Percentiles rank a stretch among this genome's conserved stretches.
phyloP scores from a whole-genome alignment of 35 echinoderm and acorn worm genomes.

The Amphiura filiformis region DNA sequence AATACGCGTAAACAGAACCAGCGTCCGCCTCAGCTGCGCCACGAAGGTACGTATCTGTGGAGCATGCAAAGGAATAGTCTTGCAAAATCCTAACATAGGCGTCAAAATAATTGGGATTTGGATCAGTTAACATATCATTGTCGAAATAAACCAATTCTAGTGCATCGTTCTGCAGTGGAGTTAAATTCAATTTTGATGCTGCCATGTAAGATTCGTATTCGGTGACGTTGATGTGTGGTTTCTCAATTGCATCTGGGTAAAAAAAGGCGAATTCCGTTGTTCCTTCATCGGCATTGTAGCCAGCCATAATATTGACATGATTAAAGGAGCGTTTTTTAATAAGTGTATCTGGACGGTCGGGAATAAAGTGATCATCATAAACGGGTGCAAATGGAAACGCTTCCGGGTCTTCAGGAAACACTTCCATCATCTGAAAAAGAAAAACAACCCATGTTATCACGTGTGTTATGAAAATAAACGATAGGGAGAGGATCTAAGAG shows the following conservation, averaged over 20 bases:
- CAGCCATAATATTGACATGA: slow-evolving; percentile 51
- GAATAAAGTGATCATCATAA: slow-evolving; percentile 69
- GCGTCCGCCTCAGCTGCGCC: not conserved
- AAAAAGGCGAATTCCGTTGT: slow-evolving; percentile 32
- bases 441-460: not conserved
- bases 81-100: slow-evolving; percentile 3
- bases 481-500: too few relatives aligned
- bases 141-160: slow-evolving; percentile 63
- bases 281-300: slow-evolving; percentile 69
- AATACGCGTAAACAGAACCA: slow-evolving; percentile 61
- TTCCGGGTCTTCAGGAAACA: not conserved
- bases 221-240: slow-evolving; percentile 27
- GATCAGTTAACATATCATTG: slow-evolving; percentile 37
- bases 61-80: not conserved
- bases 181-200: slow-evolving; percentile 42
- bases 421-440: not conserved
- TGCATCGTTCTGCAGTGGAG: slow-evolving; percentile 26
- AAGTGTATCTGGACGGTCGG: slow-evolving; percentile 29
- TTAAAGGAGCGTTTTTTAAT: slow-evolving; percentile 63
- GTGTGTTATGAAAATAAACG: too few relatives aligned
- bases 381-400: slow-evolving; percentile 54
- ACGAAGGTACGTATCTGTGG: not conserved
- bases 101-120: slow-evolving; percentile 53
- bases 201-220: slow-evolving; percentile 30
- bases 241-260: slow-evolving; percentile 33